A percentile compares a stretch with the other conserved stretches of the same genome.
Conservation (phyloP, 2,797 vertebrate genomes). For the Somateria mollissima region DNA sequence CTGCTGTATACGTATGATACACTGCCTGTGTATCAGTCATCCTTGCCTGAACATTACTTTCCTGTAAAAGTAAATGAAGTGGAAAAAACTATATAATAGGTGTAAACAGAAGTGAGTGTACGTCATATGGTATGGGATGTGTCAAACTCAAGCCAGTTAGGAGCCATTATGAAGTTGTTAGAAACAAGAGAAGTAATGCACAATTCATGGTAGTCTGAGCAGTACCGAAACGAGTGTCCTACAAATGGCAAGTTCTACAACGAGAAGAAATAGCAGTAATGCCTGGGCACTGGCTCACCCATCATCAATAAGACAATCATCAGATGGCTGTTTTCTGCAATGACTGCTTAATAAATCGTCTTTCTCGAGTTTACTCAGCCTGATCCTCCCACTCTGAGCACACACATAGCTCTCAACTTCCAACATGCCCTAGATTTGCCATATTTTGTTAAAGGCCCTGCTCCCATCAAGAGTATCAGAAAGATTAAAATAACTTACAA, state of each 20-base stretch:
- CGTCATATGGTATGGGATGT: not conserved
- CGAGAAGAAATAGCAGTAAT: not conserved
- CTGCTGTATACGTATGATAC: not conserved
- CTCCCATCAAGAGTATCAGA: not conserved
- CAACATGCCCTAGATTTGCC: not conserved
- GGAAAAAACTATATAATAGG: fast-evolving
- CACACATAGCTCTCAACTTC: not conserved
- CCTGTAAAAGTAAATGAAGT: not conserved
- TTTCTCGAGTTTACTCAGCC: not conserved
- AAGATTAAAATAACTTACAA: not conserved
- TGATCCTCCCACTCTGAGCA: not conserved
- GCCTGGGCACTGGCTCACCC: not conserved
- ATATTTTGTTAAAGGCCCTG: not conserved
- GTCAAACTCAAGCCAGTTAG: not conserved
- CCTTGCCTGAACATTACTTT: not conserved
- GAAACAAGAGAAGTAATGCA: fast-evolving
- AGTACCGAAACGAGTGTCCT: not conserved
- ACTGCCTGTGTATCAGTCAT: not conserved
- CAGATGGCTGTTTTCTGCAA: not conserved
- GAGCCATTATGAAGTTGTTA: not conserved
- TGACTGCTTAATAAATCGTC: not conserved
- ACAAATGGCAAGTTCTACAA: not conserved
- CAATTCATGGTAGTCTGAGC: not conserved
- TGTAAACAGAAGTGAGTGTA: not conserved
- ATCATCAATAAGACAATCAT: not conserved